Percentiles rank a stretch among this genome's conserved stretches.
Evolutionary conservation across 2,797 vertebrate genomes (phyloP).

Genomic region (Ctenopoma multispine): DNA sequence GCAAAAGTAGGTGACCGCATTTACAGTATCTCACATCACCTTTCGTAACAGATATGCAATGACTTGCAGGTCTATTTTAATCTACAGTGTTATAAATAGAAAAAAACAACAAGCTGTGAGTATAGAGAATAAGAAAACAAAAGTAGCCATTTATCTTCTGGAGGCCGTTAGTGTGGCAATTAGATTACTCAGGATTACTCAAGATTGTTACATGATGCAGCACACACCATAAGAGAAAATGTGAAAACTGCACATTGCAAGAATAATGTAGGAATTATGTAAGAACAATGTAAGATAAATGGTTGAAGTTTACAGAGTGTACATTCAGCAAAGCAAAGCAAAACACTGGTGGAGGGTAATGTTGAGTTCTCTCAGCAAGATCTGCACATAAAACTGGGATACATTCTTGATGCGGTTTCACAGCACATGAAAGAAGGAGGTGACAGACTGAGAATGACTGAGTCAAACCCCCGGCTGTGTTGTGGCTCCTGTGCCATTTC

Average conservation of each 20-base stretch:
- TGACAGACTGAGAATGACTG: slow-evolving; percentile 66
- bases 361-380: slow-evolving; percentile 12
- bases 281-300: too few relatives aligned
- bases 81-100: slow-evolving; percentile 15
- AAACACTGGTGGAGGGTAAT: slow-evolving; percentile 11
- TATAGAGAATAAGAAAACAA: slow-evolving; percentile 42
- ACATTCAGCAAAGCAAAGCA: slow-evolving; percentile 25
- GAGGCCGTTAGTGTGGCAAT: slow-evolving; percentile 45
- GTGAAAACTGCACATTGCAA: slow-evolving; percentile 12
- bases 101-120: slow-evolving; percentile 38
- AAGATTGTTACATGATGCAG: slow-evolving; percentile 49
- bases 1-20: neutral
- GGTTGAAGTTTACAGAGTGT: slow-evolving; percentile 16
- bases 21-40: slow-evolving; percentile 11
- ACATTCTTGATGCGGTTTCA: slow-evolving; percentile 47
- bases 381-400: slow-evolving; percentile 29
- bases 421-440: slow-evolving; percentile 69
- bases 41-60: slow-evolving; percentile 1
- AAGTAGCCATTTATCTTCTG: slow-evolving; percentile 44
- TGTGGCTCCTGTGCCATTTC: slow-evolving; percentile 20
- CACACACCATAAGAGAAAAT: too few relatives aligned
- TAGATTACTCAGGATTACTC: slow-evolving; percentile 62
- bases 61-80: slow-evolving; percentile 17
- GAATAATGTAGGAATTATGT: neutral
- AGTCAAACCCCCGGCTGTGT: slow-evolving; percentile 73